Base-by-base conservation (phyloP, 2,888 invertebrate species). In the Apamea anceps region DNA sequence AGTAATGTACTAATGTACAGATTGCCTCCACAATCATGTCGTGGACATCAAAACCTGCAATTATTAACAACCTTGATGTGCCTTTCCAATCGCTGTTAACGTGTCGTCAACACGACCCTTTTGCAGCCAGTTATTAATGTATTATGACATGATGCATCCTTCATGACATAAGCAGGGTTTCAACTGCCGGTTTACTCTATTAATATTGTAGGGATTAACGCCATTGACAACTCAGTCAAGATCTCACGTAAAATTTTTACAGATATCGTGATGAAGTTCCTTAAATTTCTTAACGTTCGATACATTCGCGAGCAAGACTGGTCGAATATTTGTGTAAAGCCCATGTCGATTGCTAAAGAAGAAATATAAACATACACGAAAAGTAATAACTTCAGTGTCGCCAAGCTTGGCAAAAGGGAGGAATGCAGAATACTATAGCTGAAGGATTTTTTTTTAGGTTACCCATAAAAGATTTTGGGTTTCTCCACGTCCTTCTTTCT, bases 1-100 rank as follows among this genome's bases (percentile, higher is more conserved):
- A n/a, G n/a, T n/a, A n/a, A n/a, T n/a, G n/a, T n/a, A n/a, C n/a
- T n/a, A 37, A 72, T 74, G 48, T 51, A 28, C 60, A 62, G 18
- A 72, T 85, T 57, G 54, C 51, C 62, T 63, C 66, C 28, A 73
- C 45, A 79, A 37, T 65, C 66, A 51, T 74, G 77, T 68, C 48
- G 74, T 67, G 72, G 70, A 65, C 78, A 82, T 79, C 65, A 45
- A 21, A 65, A 28, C 42, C 15, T 70, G 68, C 63, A 81, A 80
- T 85, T 68, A 79, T 54, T 62, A 57, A 37, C 66, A 77, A 25
- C 87, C 87, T 88, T 83, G 75, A 51, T 72, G 54, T 68, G 77
- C 71, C 87, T 83, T 85, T 85, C 80, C 65, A 79, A 79, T 81
- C 15, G 25, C 8, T 60, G 72, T 48, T 32, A 28, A 54, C n/a